Conservation (phyloP, 2,888 invertebrate genomes). For the Mantis religiosa region DNA sequence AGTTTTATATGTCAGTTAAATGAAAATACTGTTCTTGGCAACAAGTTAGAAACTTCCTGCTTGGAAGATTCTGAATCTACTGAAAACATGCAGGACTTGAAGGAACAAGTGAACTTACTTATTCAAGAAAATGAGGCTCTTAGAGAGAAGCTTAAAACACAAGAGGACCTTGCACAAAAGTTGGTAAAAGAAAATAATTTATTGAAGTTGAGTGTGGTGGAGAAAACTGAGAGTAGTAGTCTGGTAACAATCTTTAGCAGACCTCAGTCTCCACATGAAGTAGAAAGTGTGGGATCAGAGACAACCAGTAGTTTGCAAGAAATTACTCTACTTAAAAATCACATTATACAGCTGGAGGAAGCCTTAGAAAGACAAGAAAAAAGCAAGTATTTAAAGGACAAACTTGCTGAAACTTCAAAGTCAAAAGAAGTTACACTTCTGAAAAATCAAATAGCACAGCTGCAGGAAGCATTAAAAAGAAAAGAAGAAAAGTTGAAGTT, state of each 20-base stretch:
- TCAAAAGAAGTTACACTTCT: background rate
- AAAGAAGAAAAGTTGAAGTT: too few relatives aligned
- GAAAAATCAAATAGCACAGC: background rate
- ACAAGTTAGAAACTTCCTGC: background rate
- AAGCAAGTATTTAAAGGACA: too few relatives aligned
- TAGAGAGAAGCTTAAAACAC: background rate
- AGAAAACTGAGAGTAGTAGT: background rate
- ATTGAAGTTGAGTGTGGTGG: too few relatives aligned
- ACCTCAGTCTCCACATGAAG: background rate
- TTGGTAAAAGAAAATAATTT: too few relatives aligned
- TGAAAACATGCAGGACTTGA: background rate
- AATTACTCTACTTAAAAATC: background rate
- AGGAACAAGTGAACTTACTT: background rate
- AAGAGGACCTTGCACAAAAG: background rate
- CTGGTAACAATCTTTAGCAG: background rate
- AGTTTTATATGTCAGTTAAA: background rate
- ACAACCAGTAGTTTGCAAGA: background rate
- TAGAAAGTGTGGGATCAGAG: background rate
- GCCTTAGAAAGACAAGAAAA: too few relatives aligned
- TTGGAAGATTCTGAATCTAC: background rate
- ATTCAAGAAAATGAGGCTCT: background rate
- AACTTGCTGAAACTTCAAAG: too few relatives aligned
- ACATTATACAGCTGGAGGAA: background rate
- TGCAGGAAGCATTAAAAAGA: too few relatives aligned
- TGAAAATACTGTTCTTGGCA: background rate